Evolutionary conservation across 2,113 vertebrate species (phyloP).

Genomic region (cat (Felis catus)): F.catus_Fca126_mat1.0 CM031419.1:1446001-1446500

Average conservation of each 20-base stretch:
- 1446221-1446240: neutral
- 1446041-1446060: neutral
- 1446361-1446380: no score
- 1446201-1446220: neutral
- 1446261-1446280: neutral
- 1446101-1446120: neutral
- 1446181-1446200: neutral
- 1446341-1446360: neutral
- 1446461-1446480: neutral
- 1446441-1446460: accelerated
- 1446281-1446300: neutral
- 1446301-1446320: neutral
- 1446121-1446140: no score
- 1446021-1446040: neutral
- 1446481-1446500: neutral
- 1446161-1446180: no score
- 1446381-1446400: neutral
- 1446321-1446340: neutral
- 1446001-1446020: neutral
- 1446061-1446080: neutral
- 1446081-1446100: neutral
- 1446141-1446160: neutral
- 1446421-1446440: neutral
- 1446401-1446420: neutral
- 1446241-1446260: no score